Conservation (phyloP, 2,113 vertebrate genomes). For the Myanophis thanlyinensis region DNA sequence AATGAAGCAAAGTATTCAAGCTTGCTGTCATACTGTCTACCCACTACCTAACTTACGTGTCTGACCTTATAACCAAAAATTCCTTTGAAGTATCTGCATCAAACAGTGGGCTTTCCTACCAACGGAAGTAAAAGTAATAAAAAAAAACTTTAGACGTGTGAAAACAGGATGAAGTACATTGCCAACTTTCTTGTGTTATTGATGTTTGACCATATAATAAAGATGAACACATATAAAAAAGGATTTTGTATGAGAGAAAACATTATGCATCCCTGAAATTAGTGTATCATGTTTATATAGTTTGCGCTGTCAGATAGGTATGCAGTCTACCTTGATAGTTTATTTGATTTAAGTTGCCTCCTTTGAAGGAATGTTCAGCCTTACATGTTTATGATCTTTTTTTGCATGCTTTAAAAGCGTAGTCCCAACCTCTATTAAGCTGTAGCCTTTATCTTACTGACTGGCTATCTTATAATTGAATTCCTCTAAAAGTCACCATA, state of each 20-base stretch:
- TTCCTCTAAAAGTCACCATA: background rate
- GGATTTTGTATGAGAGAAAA: background rate
- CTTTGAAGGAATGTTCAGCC: background rate
- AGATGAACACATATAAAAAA: background rate
- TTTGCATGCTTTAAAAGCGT: background rate
- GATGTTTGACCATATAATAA: background rate
- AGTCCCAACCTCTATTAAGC: background rate
- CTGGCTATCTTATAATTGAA: background rate
- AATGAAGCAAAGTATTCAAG: background rate
- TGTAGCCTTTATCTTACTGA: background rate
- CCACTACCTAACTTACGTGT: background rate
- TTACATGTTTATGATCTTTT: background rate
- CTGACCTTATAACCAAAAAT: background rate
- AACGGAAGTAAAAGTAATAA: constrained; percentile 7
- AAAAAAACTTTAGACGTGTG: background rate
- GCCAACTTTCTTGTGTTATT: background rate
- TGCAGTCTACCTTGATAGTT: background rate
- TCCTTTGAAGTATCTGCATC: background rate
- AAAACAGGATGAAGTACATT: constrained; percentile 2
- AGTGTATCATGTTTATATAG: background rate
- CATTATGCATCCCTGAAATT: background rate
- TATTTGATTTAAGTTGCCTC: background rate
- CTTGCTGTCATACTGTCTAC: background rate
- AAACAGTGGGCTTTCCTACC: background rate
- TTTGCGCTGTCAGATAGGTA: background rate